Percentiles rank a stretch among this genome's conserved stretches.
Evolutionary conservation across 2,797 vertebrate species (phyloP).

Genomic region (Lutjanus campechanus): DNA sequence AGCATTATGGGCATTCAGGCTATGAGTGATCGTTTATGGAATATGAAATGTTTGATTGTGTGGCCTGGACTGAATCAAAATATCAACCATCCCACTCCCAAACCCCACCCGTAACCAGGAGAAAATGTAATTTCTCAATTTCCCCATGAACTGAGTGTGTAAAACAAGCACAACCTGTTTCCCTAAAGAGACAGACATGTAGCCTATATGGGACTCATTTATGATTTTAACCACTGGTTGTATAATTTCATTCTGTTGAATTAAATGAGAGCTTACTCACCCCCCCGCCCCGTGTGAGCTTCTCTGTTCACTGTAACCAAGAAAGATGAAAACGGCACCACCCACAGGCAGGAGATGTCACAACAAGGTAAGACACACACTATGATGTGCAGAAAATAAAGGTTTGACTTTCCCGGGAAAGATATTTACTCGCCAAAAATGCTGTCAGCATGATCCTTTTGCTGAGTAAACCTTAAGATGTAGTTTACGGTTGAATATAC

Average conservation of each 20-base stretch:
- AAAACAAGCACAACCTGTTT: constrained; percentile 83
- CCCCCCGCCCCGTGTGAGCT: constrained; percentile 42
- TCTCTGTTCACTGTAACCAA: constrained; percentile 53
- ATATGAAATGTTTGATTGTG: constrained; percentile 53
- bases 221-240: constrained; percentile 79
- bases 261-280: constrained; percentile 80
- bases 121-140: constrained; percentile 31
- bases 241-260: constrained; percentile 82
- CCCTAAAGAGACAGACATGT: constrained; percentile 68
- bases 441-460: constrained; percentile 11
- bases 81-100: constrained; percentile 42
- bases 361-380: constrained; percentile 20
- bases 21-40: constrained; percentile 40
- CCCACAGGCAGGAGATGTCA: constrained; percentile 1
- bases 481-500: neutral
- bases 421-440: neutral
- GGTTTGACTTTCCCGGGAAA: neutral
- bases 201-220: constrained; percentile 68
- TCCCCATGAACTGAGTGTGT: constrained; percentile 64
- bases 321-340: constrained; percentile 7
- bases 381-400: constrained; percentile 6
- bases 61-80: constrained; percentile 56
- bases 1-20: constrained; percentile 43
- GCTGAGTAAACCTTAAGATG: neutral
- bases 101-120: constrained; percentile 18